Evolutionary conservation across 2,888 invertebrate species (phyloP).

Genomic region (Rhagonycha lutea): DNA sequence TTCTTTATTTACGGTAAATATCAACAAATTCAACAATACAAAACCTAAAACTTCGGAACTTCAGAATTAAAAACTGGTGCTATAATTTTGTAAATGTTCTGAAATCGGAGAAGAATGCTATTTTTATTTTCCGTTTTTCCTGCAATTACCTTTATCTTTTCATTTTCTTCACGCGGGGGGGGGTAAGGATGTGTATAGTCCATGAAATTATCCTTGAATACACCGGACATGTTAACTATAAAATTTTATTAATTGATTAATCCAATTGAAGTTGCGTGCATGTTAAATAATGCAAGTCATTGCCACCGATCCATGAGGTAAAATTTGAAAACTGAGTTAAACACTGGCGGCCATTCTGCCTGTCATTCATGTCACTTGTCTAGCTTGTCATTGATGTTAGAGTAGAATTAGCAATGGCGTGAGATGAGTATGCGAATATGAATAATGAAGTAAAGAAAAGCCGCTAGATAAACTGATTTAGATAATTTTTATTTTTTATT

Average conservation of each 20-base stretch:
- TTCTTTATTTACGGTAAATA: too few relatives aligned
- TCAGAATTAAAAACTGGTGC: too few relatives aligned
- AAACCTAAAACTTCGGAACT: too few relatives aligned
- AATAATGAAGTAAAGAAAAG: constrained; percentile 50
- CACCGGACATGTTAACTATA: not conserved
- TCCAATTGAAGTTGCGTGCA: not conserved
- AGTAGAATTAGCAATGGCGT: constrained; percentile 43
- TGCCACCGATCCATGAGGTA: constrained; percentile 36
- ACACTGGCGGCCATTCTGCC: constrained; percentile 53
- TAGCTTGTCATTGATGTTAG: constrained; percentile 49
- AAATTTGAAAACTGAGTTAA: constrained; percentile 30
- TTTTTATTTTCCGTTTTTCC: too few relatives aligned
- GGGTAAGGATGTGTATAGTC: too few relatives aligned
- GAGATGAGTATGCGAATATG: constrained; percentile 51
- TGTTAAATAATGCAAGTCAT: constrained; percentile 44
- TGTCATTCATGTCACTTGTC: constrained; percentile 52
- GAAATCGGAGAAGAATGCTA: too few relatives aligned
- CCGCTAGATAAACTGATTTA: constrained; percentile 34
- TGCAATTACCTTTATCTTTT: not conserved
- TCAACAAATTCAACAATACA: too few relatives aligned
- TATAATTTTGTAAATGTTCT: too few relatives aligned
- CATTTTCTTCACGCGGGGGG: not conserved
- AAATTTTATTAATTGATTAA: not conserved
- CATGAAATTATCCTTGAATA: not conserved
- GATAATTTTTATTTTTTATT: constrained; percentile 3